Base-by-base conservation (phyloP, 2,888 invertebrate genomes). In the Monopis laevigella region DNA sequence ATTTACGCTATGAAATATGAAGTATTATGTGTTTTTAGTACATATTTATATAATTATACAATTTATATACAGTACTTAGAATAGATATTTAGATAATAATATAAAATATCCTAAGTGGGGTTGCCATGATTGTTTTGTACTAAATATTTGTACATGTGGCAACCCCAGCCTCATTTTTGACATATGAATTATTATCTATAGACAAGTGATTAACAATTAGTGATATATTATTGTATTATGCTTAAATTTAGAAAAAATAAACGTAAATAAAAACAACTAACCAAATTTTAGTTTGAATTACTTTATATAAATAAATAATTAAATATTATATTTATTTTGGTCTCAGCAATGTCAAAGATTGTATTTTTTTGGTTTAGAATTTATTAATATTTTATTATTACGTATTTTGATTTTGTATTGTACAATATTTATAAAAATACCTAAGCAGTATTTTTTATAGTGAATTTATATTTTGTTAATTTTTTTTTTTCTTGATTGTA, bases 261-360 rank as follows among this genome's bases (percentile, higher is more conserved):
- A 56, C 54, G 50, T 43, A 49, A 52, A 45, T 47, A 45, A 51
- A 48, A 50, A 51, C 51, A 65, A 62, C 57, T 72, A 74, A 74
- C 74, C 71, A 73, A 73, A 72, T 65, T 72, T 63, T 66, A 65
- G 70, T 65, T 66, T 58, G 60, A 56, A 58, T n/a, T n/a, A n/a
- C n/a, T n/a, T n/a, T n/a, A 24, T 24, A 10, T 56, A 56, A 42
- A 27, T 48, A 48, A 45, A 46, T 58, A 53, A 60, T n/a, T 54
- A 53, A 57, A 58, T 51, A n/a, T 41, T 26, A 41, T 24, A 11
- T 26, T 16, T 58, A 51, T 68, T 68, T 73, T 77, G 78, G 78
- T 78, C 78, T 78, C 78, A 78, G 50, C 59, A 61, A 69, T 71
- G 70, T 72, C 75, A 75, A 77, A 77, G 75, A 74, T 58, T 56